Conservation (phyloP, 1,140 invertebrate genomes). For the honey bee (Apis mellifera) region Amel_HAv3.1 CM009935.2:8986001-8986500, state of each 20-base stretch:
- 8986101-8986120: too few relatives aligned
- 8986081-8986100: not conserved
- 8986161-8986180: too few relatives aligned
- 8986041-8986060: not conserved
- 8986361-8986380: too few relatives aligned
- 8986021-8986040: conserved; percentile 4
- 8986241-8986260: too few relatives aligned
- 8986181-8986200: too few relatives aligned
- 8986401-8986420: not conserved
- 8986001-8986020: not conserved
- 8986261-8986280: too few relatives aligned
- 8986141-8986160: too few relatives aligned
- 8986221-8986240: too few relatives aligned
- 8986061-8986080: not conserved
- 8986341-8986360: not conserved
- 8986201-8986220: too few relatives aligned
- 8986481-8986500: not conserved
- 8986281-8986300: too few relatives aligned
- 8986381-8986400: too few relatives aligned
- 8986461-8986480: not conserved
- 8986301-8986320: too few relatives aligned
- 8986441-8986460: not conserved
- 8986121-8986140: conserved; percentile 36
- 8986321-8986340: conserved; percentile 22
- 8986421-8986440: not conserved